phyloP scores from a whole-genome alignment of 2,888 invertebrate genomes.

The Thelaira solivaga region DNA sequence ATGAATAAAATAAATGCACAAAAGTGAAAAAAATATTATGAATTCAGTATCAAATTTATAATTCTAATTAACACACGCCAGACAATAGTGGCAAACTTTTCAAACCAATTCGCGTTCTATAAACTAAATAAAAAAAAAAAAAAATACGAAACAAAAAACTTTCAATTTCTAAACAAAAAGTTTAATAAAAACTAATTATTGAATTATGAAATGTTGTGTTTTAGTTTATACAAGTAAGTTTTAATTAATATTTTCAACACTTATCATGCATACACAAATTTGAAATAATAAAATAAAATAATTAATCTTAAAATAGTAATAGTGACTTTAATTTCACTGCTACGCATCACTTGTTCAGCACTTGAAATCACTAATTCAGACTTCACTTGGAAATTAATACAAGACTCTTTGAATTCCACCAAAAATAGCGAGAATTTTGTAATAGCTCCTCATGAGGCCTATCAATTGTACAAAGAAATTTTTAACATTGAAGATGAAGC shows the following conservation, averaged over 20 bases:
- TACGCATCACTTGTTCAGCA: background rate
- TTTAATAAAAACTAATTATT: background rate
- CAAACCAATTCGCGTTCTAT: background rate
- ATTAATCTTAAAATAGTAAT: too few species aligned
- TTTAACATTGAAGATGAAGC: constrained; percentile 17
- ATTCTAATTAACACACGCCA: constrained; percentile 23
- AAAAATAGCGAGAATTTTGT: constrained; percentile 40
- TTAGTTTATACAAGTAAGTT: constrained; percentile 40
- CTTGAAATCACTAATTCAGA: background rate
- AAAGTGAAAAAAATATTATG: background rate
- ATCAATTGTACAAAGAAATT: constrained; percentile 40
- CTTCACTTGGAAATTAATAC: constrained; percentile 41
- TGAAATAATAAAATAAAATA: background rate
- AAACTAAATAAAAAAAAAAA: background rate
- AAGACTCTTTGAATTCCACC: constrained; percentile 38
- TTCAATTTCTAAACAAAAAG: constrained; percentile 34
- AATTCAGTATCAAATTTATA: constrained; percentile 34
- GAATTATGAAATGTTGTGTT: constrained; percentile 34
- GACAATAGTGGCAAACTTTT: constrained; percentile 19
- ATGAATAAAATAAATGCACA: constrained; percentile 1
- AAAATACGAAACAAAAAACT: constrained; percentile 14
- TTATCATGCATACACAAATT: background rate
- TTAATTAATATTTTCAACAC: constrained; percentile 3
- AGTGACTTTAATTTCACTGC: background rate
- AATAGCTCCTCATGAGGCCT: constrained; percentile 49